These are phyloP conservation scores for Andrena praecox DNA, from an alignment of 2,888 invertebrate species.

Conservation along the genomic window DNA sequence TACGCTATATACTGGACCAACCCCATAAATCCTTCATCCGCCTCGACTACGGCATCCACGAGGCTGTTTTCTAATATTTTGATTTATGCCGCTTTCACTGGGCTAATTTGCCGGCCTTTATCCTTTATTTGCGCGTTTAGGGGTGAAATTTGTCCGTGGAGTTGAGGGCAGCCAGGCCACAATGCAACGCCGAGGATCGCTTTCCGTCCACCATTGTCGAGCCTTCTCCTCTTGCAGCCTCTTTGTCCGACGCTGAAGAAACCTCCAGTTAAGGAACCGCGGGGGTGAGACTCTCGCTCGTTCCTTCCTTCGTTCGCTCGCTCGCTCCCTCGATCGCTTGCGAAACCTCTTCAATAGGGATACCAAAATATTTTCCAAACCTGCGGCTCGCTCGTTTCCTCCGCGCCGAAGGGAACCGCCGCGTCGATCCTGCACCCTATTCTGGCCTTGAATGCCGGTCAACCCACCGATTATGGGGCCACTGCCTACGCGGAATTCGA, in stretches of 20 bases:
- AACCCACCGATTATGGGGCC: neutral
- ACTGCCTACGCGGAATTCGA: neutral
- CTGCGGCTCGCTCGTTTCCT: slow-evolving; percentile 19
- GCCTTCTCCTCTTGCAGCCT: slow-evolving; percentile 12
- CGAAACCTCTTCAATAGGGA: slow-evolving; percentile 56
- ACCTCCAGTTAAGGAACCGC: neutral
- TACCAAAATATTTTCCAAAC: slow-evolving; percentile 65
- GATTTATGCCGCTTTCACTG: slow-evolving; percentile 84
- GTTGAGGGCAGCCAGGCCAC: slow-evolving; percentile 39
- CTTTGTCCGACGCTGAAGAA: slow-evolving; percentile 50
- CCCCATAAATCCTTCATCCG: slow-evolving; percentile 84
- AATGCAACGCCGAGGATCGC: slow-evolving; percentile 57
- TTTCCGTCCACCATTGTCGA: slow-evolving; percentile 61
- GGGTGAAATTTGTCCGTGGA: slow-evolving; percentile 80
- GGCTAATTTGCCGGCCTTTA: slow-evolving; percentile 82
- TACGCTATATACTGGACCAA: slow-evolving; percentile 62
- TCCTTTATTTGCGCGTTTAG: slow-evolving; percentile 83
- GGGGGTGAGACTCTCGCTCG: slow-evolving; percentile 6
- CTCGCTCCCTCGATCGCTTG: slow-evolving; percentile 22
- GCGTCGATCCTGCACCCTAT: neutral
- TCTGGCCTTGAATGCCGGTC: neutral
- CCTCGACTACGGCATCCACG: slow-evolving; percentile 68
- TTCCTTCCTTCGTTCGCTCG: too few species aligned
- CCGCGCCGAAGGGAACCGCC: neutral
- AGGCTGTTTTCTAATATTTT: slow-evolving; percentile 83